phyloP scores from a whole-genome alignment of 1,140 invertebrate genomes.

The Heliconius himera region DNA sequence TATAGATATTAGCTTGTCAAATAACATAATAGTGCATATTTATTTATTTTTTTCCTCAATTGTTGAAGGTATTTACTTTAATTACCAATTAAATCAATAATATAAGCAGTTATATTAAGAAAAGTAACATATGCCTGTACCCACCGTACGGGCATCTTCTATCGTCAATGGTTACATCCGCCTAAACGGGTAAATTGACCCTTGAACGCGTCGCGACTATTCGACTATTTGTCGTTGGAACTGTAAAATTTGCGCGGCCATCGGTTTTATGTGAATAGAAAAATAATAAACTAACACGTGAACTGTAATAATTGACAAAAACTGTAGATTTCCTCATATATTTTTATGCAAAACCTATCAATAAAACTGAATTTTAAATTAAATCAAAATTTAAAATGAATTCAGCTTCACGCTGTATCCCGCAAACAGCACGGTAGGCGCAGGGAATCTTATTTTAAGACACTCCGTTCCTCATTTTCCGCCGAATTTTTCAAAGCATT shows the following conservation, averaged over 20 bases:
- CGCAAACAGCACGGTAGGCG: no score
- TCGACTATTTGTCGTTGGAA: background rate
- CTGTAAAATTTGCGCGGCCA: background rate
- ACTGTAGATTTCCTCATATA: no score
- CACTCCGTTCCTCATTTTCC: no score
- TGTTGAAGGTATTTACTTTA: background rate
- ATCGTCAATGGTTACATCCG: slow-evolving; percentile 47
- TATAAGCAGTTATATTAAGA: background rate
- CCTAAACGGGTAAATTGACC: slow-evolving; percentile 26
- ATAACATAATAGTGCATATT: background rate
- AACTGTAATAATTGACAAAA: no score
- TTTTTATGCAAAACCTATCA: no score
- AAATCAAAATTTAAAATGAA: no score
- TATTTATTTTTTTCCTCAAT: background rate
- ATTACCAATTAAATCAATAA: background rate
- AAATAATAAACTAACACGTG: background rate
- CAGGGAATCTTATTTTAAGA: no score
- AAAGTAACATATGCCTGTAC: background rate
- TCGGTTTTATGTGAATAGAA: background rate
- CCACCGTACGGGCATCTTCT: background rate
- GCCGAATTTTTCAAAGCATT: no score
- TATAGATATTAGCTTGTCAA: background rate
- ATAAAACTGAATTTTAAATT: no score
- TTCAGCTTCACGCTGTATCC: no score
- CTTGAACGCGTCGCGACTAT: slow-evolving; percentile 17